phyloP scores from a whole-genome alignment of 2,113 vertebrate species.

The Tympanuchus pallidicinctus region DNA sequence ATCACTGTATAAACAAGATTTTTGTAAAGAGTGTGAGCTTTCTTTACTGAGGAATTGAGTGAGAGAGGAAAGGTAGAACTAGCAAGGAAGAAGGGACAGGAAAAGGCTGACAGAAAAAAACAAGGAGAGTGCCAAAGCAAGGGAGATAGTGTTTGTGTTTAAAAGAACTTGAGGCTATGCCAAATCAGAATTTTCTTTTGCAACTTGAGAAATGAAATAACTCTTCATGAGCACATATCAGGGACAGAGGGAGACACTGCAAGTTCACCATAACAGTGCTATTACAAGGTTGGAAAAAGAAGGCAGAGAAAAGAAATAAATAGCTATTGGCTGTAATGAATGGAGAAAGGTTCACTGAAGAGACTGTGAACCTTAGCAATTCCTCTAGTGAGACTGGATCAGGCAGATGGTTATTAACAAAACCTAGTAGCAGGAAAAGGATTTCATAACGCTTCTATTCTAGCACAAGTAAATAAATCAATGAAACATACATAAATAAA shows the following conservation, averaged over 20 bases:
- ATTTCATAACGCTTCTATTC: background rate
- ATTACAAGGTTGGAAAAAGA: background rate
- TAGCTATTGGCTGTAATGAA: background rate
- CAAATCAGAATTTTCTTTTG: constrained; percentile 56
- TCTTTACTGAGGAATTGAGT: background rate
- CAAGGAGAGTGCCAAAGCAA: constrained; percentile 28
- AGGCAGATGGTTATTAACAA: background rate
- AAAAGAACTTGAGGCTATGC: constrained; percentile 37
- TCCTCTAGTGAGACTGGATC: background rate
- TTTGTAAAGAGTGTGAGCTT: background rate
- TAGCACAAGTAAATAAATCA: constrained; percentile 30
- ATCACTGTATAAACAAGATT: background rate
- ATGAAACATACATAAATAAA: background rate
- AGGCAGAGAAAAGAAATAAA: background rate
- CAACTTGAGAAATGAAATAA: constrained; percentile 26
- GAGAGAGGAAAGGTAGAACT: constrained; percentile 13
- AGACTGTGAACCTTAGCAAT: background rate
- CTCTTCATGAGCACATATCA: background rate
- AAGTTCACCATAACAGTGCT: background rate
- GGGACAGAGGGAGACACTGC: background rate
- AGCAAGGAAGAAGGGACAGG: background rate
- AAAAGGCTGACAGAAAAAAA: constrained; percentile 63
- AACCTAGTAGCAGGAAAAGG: background rate
- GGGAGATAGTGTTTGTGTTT: constrained; percentile 54
- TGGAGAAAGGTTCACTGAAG: background rate